Base-by-base conservation (phyloP, 2,797 vertebrate genomes). In the Zalophus californianus region DNA sequence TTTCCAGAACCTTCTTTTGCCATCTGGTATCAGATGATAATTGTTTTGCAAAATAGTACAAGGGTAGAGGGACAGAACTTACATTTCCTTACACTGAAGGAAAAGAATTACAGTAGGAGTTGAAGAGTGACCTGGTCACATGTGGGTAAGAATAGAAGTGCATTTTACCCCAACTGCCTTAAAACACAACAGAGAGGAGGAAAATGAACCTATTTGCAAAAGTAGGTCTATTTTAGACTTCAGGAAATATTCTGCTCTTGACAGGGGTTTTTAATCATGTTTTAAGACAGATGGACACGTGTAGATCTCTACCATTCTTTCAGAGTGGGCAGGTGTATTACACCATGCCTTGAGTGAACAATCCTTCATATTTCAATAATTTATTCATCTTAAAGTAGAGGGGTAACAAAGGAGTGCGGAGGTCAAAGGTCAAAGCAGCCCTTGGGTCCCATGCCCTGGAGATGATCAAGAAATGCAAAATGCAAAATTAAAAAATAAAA, bases 1-100 rank as follows among this genome's bases (percentile, higher is more conserved):
- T 91, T 96, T 90, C 18, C 13, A 72, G 66, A 91, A 84, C 75
- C 41, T 93, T 85, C n/a, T 9, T 68, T 89, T 83, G 54, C 89
- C 29, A 52, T 78, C 6, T 13, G 0, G 38, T 66, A 27, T 72
- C 50, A 96, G 13, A 90, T 64, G 80, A 58, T 96, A 90, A 97
- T 95, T 95, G 64, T 94, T 58, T 93, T 18, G 84, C 75, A 48
- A 80, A 91, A 75, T 75, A 66, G 48, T 38, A 32, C 23, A 44
- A 18, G 58, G 66, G 66, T 20, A 35, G 68, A 82, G 64, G 66
- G 52, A 29, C 3, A 21, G 38, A 52, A 70, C 44, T 92, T 68
- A 38, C 27, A 5, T 93, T 89, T 79, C 54, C 82, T 75, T 83
- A 56, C 86, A 70, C 32, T 60, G 41, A 16, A 96, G 72, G 90